Evolutionary conservation across 2,113 vertebrate genomes (phyloP).

Genomic region (Notarius quadriscutis): DNA sequence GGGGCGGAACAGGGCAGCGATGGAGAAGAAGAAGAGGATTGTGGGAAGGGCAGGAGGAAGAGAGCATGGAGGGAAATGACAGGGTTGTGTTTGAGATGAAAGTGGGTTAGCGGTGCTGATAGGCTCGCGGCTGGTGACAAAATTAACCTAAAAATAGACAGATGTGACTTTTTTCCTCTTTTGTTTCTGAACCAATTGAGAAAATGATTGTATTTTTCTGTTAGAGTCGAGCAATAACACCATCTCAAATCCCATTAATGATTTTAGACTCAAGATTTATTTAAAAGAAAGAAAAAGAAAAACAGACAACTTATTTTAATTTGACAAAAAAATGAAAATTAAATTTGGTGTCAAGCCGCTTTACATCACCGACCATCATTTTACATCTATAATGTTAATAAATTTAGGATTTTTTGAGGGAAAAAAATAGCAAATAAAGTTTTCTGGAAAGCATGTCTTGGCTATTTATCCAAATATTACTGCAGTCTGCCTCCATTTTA

Average conservation of each 20-base stretch:
- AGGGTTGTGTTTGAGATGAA: constrained; percentile 37
- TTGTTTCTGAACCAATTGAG: not conserved
- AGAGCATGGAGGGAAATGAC: constrained; percentile 5
- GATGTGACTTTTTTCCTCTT: not conserved
- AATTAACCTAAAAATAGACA: not conserved
- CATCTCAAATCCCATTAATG: not conserved
- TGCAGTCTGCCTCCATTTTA: not conserved
- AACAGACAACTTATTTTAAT: not conserved
- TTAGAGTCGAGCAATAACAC: not conserved
- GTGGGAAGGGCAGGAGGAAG: constrained; percentile 27
- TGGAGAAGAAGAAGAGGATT: constrained; percentile 21
- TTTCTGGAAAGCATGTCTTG: not conserved
- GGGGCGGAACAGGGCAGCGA: constrained; percentile 38
- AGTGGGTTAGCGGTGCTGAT: not conserved
- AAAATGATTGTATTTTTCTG: not conserved
- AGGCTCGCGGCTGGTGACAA: not conserved
- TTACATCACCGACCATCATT: not conserved
- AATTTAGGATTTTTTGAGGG: not conserved
- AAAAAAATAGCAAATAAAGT: not conserved
- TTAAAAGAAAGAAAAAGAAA: not conserved
- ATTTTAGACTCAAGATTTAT: not conserved
- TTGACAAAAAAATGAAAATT: not conserved
- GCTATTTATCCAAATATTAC: not conserved
- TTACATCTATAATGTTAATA: not conserved
- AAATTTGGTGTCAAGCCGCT: not conserved